These are phyloP conservation scores for Symphodus melops DNA, from an alignment of 2,113 vertebrate species.

Conservation along the genomic window DNA sequence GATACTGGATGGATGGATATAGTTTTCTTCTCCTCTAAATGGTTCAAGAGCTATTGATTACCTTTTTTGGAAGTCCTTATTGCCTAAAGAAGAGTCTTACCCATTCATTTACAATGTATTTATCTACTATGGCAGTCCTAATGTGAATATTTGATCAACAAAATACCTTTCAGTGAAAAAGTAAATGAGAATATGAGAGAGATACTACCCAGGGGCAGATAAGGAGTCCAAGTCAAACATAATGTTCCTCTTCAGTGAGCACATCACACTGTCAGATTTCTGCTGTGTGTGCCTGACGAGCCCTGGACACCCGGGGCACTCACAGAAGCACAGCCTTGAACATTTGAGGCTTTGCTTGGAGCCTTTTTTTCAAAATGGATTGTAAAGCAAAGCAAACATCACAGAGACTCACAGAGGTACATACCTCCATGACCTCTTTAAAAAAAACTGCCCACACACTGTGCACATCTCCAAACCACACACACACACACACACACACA, in stretches of 20 bases:
- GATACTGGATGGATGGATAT: not conserved
- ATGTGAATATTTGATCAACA: slow-evolving; percentile 77
- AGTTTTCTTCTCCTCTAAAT: not conserved
- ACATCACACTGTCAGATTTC: slow-evolving; percentile 78
- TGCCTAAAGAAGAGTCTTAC: slow-evolving; percentile 53
- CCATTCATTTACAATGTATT: slow-evolving; percentile 50
- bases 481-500: slow-evolving; percentile 27
- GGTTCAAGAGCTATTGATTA: slow-evolving; percentile 32
- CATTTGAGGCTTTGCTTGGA: slow-evolving; percentile 58
- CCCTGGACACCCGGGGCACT: slow-evolving; percentile 69
- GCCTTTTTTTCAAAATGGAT: slow-evolving; percentile 66
- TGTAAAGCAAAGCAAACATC: slow-evolving; percentile 68
- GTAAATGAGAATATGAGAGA: slow-evolving; percentile 74
- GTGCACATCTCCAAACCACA: slow-evolving; percentile 18
- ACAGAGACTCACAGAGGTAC: slow-evolving; percentile 42
- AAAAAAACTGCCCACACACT: slow-evolving; percentile 20
- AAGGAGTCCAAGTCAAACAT: slow-evolving; percentile 80
- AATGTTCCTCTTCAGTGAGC: slow-evolving; percentile 83
- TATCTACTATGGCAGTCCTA: slow-evolving; percentile 55
- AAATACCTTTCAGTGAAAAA: slow-evolving; percentile 68
- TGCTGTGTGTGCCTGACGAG: slow-evolving; percentile 64
- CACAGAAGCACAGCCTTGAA: slow-evolving; percentile 50
- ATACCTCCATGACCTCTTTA: slow-evolving; percentile 65
- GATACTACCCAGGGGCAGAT: slow-evolving; percentile 75
- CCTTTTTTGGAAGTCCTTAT: slow-evolving; percentile 33